Percentiles rank a stretch among this genome's conserved stretches.
phyloP scores from a whole-genome alignment of 2,797 vertebrate genomes.

The Molothrus ater region DNA sequence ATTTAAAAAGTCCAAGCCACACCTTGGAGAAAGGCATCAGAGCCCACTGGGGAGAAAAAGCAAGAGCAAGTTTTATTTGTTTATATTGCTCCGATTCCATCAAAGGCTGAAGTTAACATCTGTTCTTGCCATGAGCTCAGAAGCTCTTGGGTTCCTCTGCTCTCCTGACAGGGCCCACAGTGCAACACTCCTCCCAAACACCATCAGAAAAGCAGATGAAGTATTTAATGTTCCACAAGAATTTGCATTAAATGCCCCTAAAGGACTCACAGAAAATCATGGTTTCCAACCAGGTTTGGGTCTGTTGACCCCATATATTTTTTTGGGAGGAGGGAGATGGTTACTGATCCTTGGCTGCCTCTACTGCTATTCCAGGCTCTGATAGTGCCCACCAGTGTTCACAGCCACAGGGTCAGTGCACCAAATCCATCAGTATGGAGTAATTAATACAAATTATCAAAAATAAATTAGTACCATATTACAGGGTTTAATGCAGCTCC shows the following conservation, averaged over 20 bases:
- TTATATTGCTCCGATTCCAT: rapidly evolving
- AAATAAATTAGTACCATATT: neutral
- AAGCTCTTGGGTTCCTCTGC: rapidly evolving
- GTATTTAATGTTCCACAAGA: neutral
- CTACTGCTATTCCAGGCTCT: neutral
- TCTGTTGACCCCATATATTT: rapidly evolving
- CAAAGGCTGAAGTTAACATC: neutral
- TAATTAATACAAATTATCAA: neutral
- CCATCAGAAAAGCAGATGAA: neutral
- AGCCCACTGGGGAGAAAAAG: neutral
- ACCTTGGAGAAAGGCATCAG: neutral
- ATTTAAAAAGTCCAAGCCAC: neutral
- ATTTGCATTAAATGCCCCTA: neutral
- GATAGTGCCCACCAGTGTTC: neutral
- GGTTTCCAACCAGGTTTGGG: rapidly evolving
- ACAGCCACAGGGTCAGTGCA: neutral
- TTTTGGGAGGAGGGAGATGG: neutral
- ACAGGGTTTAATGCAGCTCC: neutral
- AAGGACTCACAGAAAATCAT: rapidly evolving
- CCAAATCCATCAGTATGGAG: no score
- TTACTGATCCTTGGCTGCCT: rapidly evolving
- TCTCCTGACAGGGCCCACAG: neutral
- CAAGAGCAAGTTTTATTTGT: neutral
- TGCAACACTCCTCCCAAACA: neutral
- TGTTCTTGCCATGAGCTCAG: neutral